Percentiles rank a stretch among this genome's conserved stretches.
phyloP scores from a whole-genome alignment of 1,140 invertebrate genomes.

The Drosophila kohkoa region DNA sequence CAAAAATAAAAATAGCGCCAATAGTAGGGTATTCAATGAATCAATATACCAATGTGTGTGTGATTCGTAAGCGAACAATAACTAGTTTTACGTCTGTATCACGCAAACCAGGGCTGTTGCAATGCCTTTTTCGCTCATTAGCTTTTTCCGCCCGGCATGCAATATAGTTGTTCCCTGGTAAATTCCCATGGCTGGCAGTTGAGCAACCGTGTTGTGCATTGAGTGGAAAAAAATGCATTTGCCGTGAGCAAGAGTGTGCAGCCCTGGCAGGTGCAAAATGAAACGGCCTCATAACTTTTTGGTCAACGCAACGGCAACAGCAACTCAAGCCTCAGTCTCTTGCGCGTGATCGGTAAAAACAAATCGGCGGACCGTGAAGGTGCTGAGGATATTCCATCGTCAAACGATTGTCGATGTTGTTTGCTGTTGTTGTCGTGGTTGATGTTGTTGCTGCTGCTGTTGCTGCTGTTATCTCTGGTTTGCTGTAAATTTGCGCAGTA shows the following conservation, averaged over 20 bases:
- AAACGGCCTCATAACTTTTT: conserved; percentile 70
- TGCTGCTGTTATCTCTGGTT: conserved; percentile 56
- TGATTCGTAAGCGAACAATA: conserved; percentile 53
- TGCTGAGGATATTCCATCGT: conserved; percentile 73
- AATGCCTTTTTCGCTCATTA: conserved; percentile 44
- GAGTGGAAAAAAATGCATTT: conserved; percentile 43
- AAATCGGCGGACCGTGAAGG: conserved; percentile 77
- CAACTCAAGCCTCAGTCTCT: conserved; percentile 65
- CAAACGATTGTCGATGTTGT: conserved; percentile 32
- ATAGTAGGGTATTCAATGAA: conserved; percentile 13
- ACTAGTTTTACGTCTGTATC: conserved; percentile 72
- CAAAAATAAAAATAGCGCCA: neutral
- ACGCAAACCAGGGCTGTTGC: conserved; percentile 58
- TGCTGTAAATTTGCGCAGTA: conserved; percentile 72
- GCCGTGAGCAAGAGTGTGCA: conserved; percentile 30
- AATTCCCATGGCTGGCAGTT: neutral
- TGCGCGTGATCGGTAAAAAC: conserved; percentile 76
- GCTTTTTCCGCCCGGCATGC: conserved; percentile 34
- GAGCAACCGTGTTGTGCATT: conserved; percentile 1
- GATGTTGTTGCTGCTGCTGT: conserved; percentile 58
- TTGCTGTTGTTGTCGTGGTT: conserved; percentile 58
- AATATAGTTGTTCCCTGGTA: conserved; percentile 36
- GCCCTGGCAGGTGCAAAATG: conserved; percentile 67
- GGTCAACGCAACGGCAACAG: conserved; percentile 51
- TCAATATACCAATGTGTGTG: neutral